These are phyloP conservation scores for Argyrosomus regius DNA, from an alignment of 2,797 vertebrate species.

Conservation along the genomic window DNA sequence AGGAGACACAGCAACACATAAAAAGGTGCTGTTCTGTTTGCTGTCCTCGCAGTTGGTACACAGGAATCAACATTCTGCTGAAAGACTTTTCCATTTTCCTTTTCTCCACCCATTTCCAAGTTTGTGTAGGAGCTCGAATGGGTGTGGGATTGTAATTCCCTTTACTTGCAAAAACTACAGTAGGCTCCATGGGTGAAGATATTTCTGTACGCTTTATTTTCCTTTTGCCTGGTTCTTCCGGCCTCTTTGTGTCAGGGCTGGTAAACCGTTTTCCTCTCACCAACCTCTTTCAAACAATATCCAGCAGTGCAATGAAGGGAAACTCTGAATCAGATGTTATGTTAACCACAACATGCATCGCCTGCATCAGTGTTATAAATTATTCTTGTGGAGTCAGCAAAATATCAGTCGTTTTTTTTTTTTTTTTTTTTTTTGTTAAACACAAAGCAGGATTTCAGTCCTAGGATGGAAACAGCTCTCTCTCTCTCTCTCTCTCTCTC, in stretches of 20 bases:
- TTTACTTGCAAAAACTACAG: conserved; percentile 58
- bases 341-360: conserved; percentile 79
- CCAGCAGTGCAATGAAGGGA: conserved; percentile 65
- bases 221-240: conserved; percentile 60
- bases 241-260: conserved; percentile 57
- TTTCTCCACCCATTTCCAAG: conserved; percentile 52
- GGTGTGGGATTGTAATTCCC: conserved; percentile 50
- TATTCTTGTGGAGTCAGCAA: conserved; percentile 91
- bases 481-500: background rate
- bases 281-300: conserved; percentile 71
- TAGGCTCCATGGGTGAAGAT: conserved; percentile 38
- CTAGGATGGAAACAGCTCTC: conserved; percentile 82
- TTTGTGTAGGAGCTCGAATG: conserved; percentile 46
- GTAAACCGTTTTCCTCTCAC: conserved; percentile 59
- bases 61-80: conserved; percentile 45
- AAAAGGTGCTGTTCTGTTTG: conserved; percentile 38
- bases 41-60: conserved; percentile 38
- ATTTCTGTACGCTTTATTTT: conserved; percentile 69
- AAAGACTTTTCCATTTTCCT: conserved; percentile 55
- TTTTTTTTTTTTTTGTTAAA: conserved; percentile 48
- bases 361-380: conserved; percentile 86
- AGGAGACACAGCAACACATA: conserved; percentile 27
- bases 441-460: conserved; percentile 76
- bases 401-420: conserved; percentile 67
- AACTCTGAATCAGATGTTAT: conserved; percentile 81